Evolutionary conservation across 2,797 vertebrate species (phyloP), one percentile per base, ranked within the genome.

Genomic region (Acanthopagrus latus): DNA sequence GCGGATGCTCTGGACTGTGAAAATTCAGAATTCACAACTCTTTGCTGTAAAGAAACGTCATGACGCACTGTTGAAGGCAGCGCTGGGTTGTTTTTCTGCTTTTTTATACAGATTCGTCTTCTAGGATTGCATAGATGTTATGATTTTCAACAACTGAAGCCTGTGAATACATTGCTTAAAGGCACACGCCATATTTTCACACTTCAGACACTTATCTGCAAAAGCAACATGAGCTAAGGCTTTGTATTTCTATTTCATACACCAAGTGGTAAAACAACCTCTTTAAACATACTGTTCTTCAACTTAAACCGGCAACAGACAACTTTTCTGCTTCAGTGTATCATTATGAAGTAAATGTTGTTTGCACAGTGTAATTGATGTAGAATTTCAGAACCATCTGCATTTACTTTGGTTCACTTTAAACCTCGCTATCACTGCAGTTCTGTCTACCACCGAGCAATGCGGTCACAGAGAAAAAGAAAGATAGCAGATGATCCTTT

Each of bases 141-240:
- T 5, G 17, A 68, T 51, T 77, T 74, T 64, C 11, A 47, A 33
- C 27, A 54, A n/a, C 63, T 38, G 50, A 62, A 76, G 59, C 46
- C n/a, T 50, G 14, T 60, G 80, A 72, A 64, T 14, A 46, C 4
- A 6, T 23, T 43, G 64, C 78, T 78, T 16, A 21, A 74, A 20
- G 69, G 69, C 59, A 25, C 20, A 2, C 44, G 71, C 70, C 52
- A 68, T 52, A 65, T 58, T 72, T 73, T 33, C 59, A n/a, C 58
- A 21, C 21, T 51, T 62, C 3, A 14, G 74, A 80, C 21, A 21
- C 50, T 2, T 47, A 27, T 71, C 43, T 56, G 41, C 57, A 78
- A 66, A 79, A 43, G 44, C 52, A 67, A 38, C 33, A 3, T 1
- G 29, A 76, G 46, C 43, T 33, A 20, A 5, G n/a, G 75, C 52